Conservation (phyloP, 2,888 invertebrate genomes). For the Scaptomyza reducta region DNA sequence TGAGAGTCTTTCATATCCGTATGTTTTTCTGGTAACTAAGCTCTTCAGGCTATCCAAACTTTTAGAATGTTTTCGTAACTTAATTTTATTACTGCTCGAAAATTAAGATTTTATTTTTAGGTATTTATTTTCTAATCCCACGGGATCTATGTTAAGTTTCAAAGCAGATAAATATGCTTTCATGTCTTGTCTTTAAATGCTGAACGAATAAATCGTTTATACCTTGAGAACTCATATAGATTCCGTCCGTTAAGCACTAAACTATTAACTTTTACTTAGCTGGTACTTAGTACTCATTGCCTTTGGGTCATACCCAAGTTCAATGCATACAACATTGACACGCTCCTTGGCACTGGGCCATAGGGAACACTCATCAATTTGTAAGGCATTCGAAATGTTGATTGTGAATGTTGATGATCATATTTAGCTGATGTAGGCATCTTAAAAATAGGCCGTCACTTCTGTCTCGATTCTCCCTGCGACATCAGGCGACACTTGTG, state of each 20-base stretch:
- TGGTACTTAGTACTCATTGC: conserved; percentile 15
- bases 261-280: neutral
- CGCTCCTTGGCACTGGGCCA: conserved; percentile 37
- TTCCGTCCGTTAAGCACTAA: neutral
- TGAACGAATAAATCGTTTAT: neutral
- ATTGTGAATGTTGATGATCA: conserved; percentile 29
- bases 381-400: conserved; percentile 29
- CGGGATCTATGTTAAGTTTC: conserved; percentile 1
- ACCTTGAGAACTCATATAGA: too few species aligned
- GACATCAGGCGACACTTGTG: conserved; percentile 54
- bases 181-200: neutral
- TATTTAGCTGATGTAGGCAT: conserved; percentile 10
- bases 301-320: conserved; percentile 60
- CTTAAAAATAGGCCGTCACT: conserved; percentile 48
- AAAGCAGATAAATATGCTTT: neutral
- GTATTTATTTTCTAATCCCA: neutral
- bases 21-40: neutral
- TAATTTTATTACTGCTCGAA: neutral
- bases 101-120: conserved; percentile 11
- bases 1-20: neutral
- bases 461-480: conserved; percentile 24
- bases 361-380: conserved; percentile 41
- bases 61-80: neutral
- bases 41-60: neutral
- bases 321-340: conserved; percentile 52